Evolutionary conservation across 2,113 vertebrate species (phyloP).

Genomic region (Microcebus jonahi): DNA sequence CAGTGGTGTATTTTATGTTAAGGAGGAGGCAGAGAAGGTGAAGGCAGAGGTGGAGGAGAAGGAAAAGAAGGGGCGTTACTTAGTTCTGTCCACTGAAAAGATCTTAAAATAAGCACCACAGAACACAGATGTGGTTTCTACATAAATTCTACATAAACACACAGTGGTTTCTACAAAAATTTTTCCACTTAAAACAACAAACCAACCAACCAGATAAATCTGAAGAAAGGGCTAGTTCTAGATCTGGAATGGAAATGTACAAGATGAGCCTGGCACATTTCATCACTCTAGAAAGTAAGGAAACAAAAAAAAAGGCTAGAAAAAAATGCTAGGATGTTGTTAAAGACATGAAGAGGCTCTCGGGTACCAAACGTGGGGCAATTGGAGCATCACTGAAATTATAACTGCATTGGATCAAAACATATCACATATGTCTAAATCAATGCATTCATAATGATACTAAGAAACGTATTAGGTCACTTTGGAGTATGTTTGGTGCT

Average conservation of each 20-base stretch:
- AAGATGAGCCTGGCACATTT: neutral
- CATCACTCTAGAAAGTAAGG: neutral
- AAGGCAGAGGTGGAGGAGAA: neutral
- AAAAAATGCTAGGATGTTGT: neutral
- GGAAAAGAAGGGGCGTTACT: neutral
- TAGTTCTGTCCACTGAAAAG: conserved; percentile 21
- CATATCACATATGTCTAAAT: neutral
- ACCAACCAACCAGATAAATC: neutral
- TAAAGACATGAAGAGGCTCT: neutral
- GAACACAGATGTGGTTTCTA: neutral
- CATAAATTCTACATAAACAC: neutral
- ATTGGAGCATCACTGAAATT: neutral
- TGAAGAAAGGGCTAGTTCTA: neutral
- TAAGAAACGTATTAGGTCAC: neutral
- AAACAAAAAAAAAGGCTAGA: neutral
- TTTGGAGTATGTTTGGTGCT: neutral
- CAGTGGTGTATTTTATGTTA: neutral
- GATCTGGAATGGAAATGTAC: neutral
- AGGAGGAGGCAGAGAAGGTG: neutral
- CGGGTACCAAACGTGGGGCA: neutral
- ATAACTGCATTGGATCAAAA: neutral
- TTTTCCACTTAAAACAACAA: neutral
- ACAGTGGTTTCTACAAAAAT: neutral
- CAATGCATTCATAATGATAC: neutral
- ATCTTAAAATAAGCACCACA: neutral